phyloP scores from a whole-genome alignment of 2,113 vertebrate species.

The Cinclus cinclus region DNA sequence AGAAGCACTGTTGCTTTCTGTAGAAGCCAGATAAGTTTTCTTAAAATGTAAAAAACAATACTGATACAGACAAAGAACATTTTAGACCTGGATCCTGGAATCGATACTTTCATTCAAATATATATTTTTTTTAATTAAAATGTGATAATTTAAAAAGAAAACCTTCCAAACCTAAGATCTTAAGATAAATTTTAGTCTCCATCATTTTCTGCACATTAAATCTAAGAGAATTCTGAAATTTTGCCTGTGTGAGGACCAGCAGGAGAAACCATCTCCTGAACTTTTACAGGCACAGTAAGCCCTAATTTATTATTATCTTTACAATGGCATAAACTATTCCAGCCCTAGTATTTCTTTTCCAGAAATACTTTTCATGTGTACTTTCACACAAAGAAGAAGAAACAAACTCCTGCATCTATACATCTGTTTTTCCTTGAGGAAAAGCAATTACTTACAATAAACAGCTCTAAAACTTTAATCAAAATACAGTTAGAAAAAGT shows the following conservation, averaged over 20 bases:
- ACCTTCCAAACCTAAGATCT: not conserved
- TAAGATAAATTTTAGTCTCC: not conserved
- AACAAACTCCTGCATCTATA: slow-evolving; percentile 63
- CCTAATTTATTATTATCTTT: slow-evolving; percentile 62
- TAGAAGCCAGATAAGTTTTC: not conserved
- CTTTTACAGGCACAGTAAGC: slow-evolving; percentile 17
- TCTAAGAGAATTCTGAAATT: not conserved
- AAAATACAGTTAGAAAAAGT: slow-evolving; percentile 60
- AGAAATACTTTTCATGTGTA: slow-evolving; percentile 62
- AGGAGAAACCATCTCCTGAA: slow-evolving; percentile 3
- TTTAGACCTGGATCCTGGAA: not conserved
- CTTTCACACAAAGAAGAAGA: slow-evolving; percentile 63
- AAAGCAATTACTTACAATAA: slow-evolving; percentile 72
- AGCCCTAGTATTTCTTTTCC: slow-evolving; percentile 60
- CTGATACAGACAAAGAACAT: not conserved
- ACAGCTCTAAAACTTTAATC: slow-evolving; percentile 68
- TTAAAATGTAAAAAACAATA: not conserved
- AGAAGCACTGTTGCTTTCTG: not conserved
- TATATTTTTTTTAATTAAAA: not conserved
- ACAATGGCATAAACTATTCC: slow-evolving; percentile 61
- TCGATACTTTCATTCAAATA: not conserved
- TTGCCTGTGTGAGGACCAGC: not conserved
- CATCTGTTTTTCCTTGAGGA: slow-evolving; percentile 69
- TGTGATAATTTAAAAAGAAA: not conserved
- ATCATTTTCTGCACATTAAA: not conserved